Conservation (phyloP, 2,797 vertebrate genomes). For the Myotis myotis region DNA sequence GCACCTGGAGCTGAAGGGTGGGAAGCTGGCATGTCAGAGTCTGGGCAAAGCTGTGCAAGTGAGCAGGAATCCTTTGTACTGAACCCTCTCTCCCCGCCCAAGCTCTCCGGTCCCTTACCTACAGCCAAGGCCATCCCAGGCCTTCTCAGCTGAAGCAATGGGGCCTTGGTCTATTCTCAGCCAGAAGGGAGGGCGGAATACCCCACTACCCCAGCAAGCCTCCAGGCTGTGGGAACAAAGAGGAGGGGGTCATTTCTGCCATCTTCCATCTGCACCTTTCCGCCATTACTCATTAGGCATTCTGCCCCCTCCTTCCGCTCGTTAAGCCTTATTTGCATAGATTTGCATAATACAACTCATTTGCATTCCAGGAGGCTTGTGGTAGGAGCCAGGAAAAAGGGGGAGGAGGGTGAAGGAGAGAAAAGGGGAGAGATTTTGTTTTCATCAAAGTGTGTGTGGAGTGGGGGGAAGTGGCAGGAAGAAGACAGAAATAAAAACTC, state of each 20-base stretch:
- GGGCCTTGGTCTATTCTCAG: neutral
- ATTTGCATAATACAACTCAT: conserved; percentile 99
- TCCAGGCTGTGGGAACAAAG: conserved; percentile 64
- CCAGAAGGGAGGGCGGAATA: conserved; percentile 48
- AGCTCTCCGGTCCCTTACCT: neutral
- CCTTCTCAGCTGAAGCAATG: neutral
- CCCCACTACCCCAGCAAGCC: neutral
- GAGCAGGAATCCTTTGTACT: neutral
- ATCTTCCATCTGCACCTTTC: conserved; percentile 77
- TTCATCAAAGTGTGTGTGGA: conserved; percentile 72
- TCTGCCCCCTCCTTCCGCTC: conserved; percentile 93
- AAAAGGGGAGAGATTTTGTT: conserved; percentile 80
- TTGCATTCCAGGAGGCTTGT: conserved; percentile 97
- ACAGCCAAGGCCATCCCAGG: neutral
- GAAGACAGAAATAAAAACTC: conserved; percentile 74
- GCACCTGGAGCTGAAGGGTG: neutral
- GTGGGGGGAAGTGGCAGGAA: conserved; percentile 70
- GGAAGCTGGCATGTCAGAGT: neutral
- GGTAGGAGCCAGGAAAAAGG: conserved; percentile 76
- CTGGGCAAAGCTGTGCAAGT: neutral
- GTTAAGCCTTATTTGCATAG: conserved; percentile 98
- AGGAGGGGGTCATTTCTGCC: conserved; percentile 76
- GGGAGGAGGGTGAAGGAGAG: conserved; percentile 65
- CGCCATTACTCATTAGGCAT: conserved; percentile 84
- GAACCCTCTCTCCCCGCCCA: neutral